Conservation (phyloP, 2,888 invertebrate genomes). For the Agonopterix alstromeriana region DNA sequence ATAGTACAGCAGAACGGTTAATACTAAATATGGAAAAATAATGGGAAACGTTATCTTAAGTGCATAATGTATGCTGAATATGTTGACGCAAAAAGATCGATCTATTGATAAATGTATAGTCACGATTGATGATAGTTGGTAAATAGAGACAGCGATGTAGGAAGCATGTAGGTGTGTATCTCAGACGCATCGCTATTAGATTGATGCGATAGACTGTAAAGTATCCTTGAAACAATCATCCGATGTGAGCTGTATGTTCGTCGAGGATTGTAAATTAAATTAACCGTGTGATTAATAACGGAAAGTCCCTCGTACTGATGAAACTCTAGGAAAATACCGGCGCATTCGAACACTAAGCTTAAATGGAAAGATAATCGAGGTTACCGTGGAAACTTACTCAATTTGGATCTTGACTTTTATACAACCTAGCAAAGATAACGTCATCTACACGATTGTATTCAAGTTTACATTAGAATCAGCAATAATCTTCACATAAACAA, state of each 20-base stretch:
- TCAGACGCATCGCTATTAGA: constrained; percentile 12
- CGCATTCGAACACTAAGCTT: constrained; percentile 3
- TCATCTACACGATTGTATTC: too few relatives aligned
- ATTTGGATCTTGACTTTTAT: neutral
- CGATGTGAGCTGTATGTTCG: constrained; percentile 32
- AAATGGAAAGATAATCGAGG: constrained; percentile 1
- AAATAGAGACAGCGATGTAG: neutral
- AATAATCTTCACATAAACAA: too few relatives aligned
- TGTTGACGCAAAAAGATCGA: too few relatives aligned
- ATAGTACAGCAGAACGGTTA: too few relatives aligned
- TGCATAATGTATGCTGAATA: too few relatives aligned
- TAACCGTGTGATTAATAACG: constrained; percentile 58
- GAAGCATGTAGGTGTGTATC: constrained; percentile 1
- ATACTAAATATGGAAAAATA: too few relatives aligned
- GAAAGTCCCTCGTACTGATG: constrained; percentile 44
- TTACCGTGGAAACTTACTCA: constrained; percentile 2
- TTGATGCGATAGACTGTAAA: constrained; percentile 14
- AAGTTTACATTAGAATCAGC: too few relatives aligned
- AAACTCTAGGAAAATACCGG: constrained; percentile 39
- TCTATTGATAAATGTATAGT: too few relatives aligned
- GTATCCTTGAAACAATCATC: constrained; percentile 24
- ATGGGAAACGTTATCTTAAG: too few relatives aligned
- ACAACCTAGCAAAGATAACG: too few relatives aligned
- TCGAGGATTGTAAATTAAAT: constrained; percentile 51
- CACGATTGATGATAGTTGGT: neutral